phyloP scores from a whole-genome alignment of 1,140 invertebrate genomes.

The Drosophila erecta region DNA sequence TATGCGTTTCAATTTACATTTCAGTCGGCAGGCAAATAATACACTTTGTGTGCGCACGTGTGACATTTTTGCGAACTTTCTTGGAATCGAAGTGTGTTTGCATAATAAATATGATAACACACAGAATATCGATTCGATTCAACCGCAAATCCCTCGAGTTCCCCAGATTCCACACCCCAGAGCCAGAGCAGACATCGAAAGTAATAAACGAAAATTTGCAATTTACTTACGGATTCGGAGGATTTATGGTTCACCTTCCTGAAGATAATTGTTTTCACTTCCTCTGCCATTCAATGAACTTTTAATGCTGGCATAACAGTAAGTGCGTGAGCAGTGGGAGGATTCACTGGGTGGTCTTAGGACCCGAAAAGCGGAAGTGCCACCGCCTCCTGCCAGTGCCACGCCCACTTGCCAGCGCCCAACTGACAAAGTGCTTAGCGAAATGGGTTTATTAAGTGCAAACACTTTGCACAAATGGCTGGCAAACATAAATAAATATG shows the following conservation, averaged over 20 bases:
- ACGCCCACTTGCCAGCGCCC: background rate
- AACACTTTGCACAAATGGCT: constrained; percentile 75
- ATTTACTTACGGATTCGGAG: constrained; percentile 79
- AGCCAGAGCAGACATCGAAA: constrained; percentile 36
- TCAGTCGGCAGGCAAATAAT: constrained; percentile 9
- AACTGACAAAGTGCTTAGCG: constrained; percentile 71
- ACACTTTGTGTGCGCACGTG: constrained; percentile 18
- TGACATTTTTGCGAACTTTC: constrained; percentile 64
- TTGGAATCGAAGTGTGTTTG: constrained; percentile 57
- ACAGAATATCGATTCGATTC: constrained; percentile 80
- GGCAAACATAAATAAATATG: constrained; percentile 71
- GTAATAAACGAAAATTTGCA: constrained; percentile 81
- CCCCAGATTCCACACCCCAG: no score
- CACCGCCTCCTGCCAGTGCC: background rate
- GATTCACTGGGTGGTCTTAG: constrained; percentile 19
- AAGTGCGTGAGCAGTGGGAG: constrained; percentile 43
- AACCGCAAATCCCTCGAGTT: constrained; percentile 66
- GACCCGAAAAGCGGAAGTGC: constrained; percentile 56
- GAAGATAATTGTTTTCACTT: constrained; percentile 82
- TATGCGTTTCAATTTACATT: constrained; percentile 25
- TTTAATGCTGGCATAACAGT: constrained; percentile 81
- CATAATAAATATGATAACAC: constrained; percentile 81
- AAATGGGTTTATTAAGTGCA: constrained; percentile 83
- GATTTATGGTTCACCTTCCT: constrained; percentile 82
- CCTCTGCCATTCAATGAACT: constrained; percentile 76